A percentile compares a stretch with the other conserved stretches of the same genome.
phyloP scores from a whole-genome alignment of 2,113 vertebrate species.

The Tachysurus fulvidraco region DNA sequence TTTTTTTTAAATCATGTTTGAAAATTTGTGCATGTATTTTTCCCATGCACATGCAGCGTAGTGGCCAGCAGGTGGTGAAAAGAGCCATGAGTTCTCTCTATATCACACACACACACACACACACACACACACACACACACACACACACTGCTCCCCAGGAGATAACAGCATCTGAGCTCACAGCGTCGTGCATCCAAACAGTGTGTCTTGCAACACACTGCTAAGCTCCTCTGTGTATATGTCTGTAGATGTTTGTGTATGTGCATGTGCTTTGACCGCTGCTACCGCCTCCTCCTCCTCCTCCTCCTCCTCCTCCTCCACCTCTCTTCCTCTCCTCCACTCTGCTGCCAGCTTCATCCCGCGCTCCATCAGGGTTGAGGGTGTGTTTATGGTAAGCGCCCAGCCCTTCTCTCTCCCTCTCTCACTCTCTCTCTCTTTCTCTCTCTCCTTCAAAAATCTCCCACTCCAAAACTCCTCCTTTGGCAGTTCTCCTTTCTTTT shows the following conservation, averaged over 20 bases:
- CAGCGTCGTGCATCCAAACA: conserved; percentile 13
- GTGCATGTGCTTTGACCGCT: conserved; percentile 7
- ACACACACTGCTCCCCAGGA: not conserved
- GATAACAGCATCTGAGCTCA: conserved; percentile 27
- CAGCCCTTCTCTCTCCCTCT: conserved; percentile 38
- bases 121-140: not conserved
- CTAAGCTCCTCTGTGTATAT: conserved; percentile 24
- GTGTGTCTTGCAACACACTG: conserved; percentile 21
- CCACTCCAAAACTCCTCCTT: conserved; percentile 10
- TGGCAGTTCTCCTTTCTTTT: not conserved
- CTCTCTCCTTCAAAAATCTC: conserved; percentile 12
- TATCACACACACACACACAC: not conserved
- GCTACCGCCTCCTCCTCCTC: not conserved
- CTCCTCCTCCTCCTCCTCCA: conserved; percentile 35
- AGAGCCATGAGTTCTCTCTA: not conserved
- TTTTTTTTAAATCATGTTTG: too few relatives aligned
- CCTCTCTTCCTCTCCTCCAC: conserved; percentile 33
- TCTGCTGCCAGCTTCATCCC: conserved; percentile 54
- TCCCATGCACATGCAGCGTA: not conserved
- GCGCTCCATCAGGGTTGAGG: conserved; percentile 59
- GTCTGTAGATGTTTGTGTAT: conserved; percentile 22
- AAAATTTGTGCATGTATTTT: not conserved
- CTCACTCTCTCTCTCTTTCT: conserved; percentile 18
- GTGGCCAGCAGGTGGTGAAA: conserved; percentile 22
- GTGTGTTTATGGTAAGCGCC: conserved; percentile 70